Evolutionary conservation across 2,113 vertebrate species (phyloP).

Genomic region (Antennarius striatus): DNA sequence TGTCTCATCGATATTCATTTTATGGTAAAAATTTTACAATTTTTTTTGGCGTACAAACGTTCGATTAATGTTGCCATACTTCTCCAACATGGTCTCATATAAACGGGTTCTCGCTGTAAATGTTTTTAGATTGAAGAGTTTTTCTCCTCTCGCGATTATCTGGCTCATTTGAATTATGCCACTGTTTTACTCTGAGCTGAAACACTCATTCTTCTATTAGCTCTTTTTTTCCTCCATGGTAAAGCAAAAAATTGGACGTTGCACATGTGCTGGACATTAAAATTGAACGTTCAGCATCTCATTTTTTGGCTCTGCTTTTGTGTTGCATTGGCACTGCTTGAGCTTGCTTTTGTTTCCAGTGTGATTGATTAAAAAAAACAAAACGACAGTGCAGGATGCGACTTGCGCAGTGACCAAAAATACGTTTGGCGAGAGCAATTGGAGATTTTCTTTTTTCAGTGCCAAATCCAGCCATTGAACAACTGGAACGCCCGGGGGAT

Average conservation of each 20-base stretch:
- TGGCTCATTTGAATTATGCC: too few relatives aligned
- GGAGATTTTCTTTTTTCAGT: neutral
- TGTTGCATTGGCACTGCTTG: neutral
- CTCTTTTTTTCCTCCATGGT: neutral
- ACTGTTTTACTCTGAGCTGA: neutral
- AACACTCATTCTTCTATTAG: slow-evolving; percentile 13
- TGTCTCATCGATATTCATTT: slow-evolving; percentile 39
- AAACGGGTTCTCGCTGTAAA: slow-evolving; percentile 56
- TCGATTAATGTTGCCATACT: too few relatives aligned
- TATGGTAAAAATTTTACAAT: slow-evolving; percentile 37
- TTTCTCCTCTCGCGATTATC: neutral
- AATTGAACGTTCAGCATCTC: slow-evolving; percentile 21
- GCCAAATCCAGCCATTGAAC: slow-evolving; percentile 11
- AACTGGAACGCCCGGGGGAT: slow-evolving; percentile 52
- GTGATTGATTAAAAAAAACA: too few relatives aligned
- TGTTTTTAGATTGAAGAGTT: slow-evolving; percentile 21
- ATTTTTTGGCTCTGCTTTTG: slow-evolving; percentile 18
- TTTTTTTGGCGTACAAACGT: neutral
- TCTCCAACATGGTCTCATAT: slow-evolving; percentile 1
- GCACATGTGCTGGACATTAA: neutral
- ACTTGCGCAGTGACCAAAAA: slow-evolving; percentile 26
- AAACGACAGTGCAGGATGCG: too few relatives aligned
- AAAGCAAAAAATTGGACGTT: slow-evolving; percentile 10
- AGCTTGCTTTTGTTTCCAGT: neutral
- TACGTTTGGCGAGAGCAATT: slow-evolving; percentile 18